phyloP scores from a whole-genome alignment of 2,888 invertebrate genomes.

The Onchidella celtica region DNA sequence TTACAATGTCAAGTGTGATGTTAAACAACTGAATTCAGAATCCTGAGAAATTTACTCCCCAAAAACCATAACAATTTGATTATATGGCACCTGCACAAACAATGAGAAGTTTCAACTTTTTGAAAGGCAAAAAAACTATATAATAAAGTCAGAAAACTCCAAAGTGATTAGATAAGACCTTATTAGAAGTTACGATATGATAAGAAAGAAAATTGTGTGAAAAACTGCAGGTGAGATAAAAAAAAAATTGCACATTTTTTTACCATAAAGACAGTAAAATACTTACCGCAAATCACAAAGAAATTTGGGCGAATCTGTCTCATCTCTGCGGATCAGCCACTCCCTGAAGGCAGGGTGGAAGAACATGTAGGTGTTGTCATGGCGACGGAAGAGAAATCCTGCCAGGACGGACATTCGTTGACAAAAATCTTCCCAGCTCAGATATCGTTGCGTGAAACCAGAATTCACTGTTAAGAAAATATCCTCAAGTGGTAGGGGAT shows the following conservation, averaged over 20 bases:
- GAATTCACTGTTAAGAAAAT: slow-evolving; percentile 96
- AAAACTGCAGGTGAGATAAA: no score
- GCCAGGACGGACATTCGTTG: slow-evolving; percentile 92
- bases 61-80: no score
- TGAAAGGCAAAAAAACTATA: no score
- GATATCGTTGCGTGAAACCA: slow-evolving; percentile 87
- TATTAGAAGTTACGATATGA: no score
- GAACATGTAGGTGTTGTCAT: slow-evolving; percentile 97
- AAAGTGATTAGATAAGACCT: no score
- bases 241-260: neutral
- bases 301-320: slow-evolving; percentile 90
- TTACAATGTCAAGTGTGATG: no score
- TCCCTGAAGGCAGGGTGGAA: slow-evolving; percentile 99
- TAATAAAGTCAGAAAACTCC: no score
- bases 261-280: neutral
- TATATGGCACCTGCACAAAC: no score
- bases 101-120: no score
- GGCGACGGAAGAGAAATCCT: slow-evolving; percentile 92
- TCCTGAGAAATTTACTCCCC: no score
- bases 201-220: neutral
- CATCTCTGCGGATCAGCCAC: slow-evolving; percentile 91
- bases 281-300: slow-evolving; percentile 90
- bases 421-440: slow-evolving; percentile 94
- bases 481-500: slow-evolving; percentile 93
- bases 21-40: no score